A percentile compares a stretch with the other conserved stretches of the same genome.
These are phyloP conservation scores for Gracilinanus agilis DNA, from an alignment of 2,113 vertebrate genomes.

Conservation along the genomic window DNA sequence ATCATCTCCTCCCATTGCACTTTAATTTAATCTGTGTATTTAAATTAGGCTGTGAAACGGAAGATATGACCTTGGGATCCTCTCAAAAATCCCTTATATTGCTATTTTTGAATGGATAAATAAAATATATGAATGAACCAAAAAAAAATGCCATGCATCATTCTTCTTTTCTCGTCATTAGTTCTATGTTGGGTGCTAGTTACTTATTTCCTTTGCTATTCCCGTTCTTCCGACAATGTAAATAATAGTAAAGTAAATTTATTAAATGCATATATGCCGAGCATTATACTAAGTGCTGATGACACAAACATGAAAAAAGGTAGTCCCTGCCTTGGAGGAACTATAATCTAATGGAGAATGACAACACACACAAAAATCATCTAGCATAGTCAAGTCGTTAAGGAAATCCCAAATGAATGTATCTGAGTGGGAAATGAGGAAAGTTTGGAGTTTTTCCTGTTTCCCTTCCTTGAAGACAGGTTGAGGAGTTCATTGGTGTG, in stretches of 20 bases:
- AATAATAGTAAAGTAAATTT: not conserved
- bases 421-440: not conserved
- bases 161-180: not conserved
- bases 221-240: not conserved
- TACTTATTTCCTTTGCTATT: not conserved
- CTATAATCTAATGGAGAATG: not conserved
- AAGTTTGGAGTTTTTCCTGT: not conserved
- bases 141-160: not conserved
- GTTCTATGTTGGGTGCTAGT: not conserved
- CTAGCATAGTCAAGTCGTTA: not conserved
- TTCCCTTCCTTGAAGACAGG: too few relatives aligned
- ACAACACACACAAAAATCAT: not conserved
- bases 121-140: slow-evolving; percentile 82
- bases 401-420: not conserved
- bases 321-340: not conserved
- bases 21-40: slow-evolving; percentile 75
- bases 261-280: not conserved
- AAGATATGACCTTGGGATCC: slow-evolving; percentile 75
- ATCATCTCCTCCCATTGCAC: slow-evolving; percentile 58
- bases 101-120: slow-evolving; percentile 82
- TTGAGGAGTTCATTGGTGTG: not conserved
- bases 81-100: slow-evolving; percentile 75
- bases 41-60: slow-evolving; percentile 68
- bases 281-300: not conserved
- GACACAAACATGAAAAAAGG: not conserved